phyloP scores from a whole-genome alignment of 1,140 invertebrate species.

The Heliconius hermathena region DNA sequence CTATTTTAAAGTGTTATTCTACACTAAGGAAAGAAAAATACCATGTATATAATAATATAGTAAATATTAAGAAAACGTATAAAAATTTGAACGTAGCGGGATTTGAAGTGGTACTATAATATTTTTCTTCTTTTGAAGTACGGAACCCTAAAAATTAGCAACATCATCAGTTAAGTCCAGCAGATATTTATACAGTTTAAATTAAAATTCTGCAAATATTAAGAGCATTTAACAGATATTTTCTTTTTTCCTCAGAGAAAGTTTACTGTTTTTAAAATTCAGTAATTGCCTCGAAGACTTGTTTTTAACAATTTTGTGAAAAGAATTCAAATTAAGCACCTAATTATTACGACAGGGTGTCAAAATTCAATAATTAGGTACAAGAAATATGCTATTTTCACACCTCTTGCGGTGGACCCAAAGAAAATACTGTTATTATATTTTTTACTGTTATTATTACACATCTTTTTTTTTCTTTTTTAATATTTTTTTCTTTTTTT shows the following conservation, averaged over 20 bases:
- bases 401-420: not conserved
- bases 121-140: too few relatives aligned
- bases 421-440: not conserved
- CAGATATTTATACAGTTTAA: not conserved
- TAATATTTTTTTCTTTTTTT: too few relatives aligned
- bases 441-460: not conserved
- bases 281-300: not conserved
- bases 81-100: too few relatives aligned
- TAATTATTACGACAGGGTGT: constrained; percentile 3
- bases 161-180: not conserved
- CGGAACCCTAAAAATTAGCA: not conserved
- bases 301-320: not conserved
- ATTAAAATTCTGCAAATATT: not conserved
- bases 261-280: constrained; percentile 1
- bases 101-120: too few relatives aligned
- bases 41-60: too few relatives aligned
- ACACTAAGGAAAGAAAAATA: too few relatives aligned
- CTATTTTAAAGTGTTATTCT: too few relatives aligned
- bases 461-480: too few relatives aligned
- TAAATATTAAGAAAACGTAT: too few relatives aligned
- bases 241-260: not conserved
- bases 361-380: constrained; percentile 13
- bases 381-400: not conserved
- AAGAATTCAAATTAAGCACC: constrained; percentile 10
- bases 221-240: not conserved